phyloP scores from a whole-genome alignment of 2,888 invertebrate species.

The Ectemnius lituratus region DNA sequence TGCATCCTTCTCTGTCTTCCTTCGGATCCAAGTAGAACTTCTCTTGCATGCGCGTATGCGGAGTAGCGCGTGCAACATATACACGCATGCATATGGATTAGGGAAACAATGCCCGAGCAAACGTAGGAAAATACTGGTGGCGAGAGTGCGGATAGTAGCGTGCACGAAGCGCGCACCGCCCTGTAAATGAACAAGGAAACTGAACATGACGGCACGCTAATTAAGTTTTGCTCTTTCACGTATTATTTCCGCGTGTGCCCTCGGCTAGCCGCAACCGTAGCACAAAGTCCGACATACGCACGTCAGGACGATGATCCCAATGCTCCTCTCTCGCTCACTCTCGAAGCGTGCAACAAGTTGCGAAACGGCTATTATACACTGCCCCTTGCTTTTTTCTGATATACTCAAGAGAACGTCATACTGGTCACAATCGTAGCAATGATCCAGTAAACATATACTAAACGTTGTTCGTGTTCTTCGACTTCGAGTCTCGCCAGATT shows the following conservation, averaged over 20 bases:
- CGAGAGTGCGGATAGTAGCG: neutral
- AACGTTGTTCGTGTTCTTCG: neutral
- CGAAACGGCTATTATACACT: slow-evolving; percentile 39
- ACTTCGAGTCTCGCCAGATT: neutral
- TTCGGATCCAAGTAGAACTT: too few relatives aligned
- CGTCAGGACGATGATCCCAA: slow-evolving; percentile 27
- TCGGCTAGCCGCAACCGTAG: neutral
- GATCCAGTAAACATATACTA: neutral
- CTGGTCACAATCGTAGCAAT: neutral
- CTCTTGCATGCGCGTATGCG: too few relatives aligned
- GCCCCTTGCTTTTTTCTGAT: slow-evolving; percentile 24
- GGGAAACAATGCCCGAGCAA: neutral
- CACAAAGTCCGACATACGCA: slow-evolving; percentile 2
- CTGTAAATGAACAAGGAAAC: slow-evolving; percentile 47
- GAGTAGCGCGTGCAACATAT: too few relatives aligned
- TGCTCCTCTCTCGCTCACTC: slow-evolving; percentile 10
- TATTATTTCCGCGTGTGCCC: slow-evolving; percentile 36
- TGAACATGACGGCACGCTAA: slow-evolving; percentile 48
- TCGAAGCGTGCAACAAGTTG: slow-evolving; percentile 60
- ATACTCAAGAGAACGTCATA: slow-evolving; percentile 4
- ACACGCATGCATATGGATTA: too few relatives aligned
- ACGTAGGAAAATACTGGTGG: slow-evolving; percentile 9
- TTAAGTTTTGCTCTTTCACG: slow-evolving; percentile 58
- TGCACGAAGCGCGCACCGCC: neutral
- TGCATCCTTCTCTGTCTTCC: too few relatives aligned